These are phyloP conservation scores for Muntiacus reevesi DNA, from an alignment of 2,113 vertebrate genomes.

Conservation along the genomic window DNA sequence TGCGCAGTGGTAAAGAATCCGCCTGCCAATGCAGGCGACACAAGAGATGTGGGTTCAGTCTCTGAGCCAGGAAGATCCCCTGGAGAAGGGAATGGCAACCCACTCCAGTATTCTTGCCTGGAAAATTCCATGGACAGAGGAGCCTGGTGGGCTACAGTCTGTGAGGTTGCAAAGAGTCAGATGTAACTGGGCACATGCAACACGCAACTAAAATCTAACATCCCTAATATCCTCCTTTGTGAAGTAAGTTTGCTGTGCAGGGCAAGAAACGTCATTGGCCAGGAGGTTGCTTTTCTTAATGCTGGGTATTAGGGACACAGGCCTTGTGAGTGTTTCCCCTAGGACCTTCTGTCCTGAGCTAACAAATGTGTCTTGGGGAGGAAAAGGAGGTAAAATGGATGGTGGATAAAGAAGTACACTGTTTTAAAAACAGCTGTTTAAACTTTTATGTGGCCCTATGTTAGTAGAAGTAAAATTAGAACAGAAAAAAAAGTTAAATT, in stretches of 20 bases:
- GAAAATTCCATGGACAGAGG: neutral
- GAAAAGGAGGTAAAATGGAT: neutral
- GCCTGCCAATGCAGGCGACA: neutral
- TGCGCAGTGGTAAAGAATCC: neutral
- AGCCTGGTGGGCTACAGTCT: neutral
- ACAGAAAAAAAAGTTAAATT: neutral
- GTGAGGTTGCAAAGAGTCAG: neutral
- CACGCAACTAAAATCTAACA: neutral
- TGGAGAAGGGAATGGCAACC: neutral
- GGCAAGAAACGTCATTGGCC: neutral
- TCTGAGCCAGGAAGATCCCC: neutral
- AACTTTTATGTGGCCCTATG: neutral
- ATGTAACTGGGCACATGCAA: neutral
- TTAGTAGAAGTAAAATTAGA: constrained; percentile 12
- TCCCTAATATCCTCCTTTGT: neutral
- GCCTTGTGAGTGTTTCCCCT: neutral
- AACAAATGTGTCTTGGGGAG: neutral
- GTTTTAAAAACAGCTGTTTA: constrained; percentile 25
- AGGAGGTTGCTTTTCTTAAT: neutral
- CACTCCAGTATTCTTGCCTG: neutral
- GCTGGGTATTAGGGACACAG: neutral
- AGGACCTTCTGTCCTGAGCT: neutral
- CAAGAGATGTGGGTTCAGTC: neutral
- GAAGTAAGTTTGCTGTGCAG: neutral
- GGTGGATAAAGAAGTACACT: neutral